phyloP scores from a whole-genome alignment of 2,113 vertebrate genomes.

The Platanista minor region DNA sequence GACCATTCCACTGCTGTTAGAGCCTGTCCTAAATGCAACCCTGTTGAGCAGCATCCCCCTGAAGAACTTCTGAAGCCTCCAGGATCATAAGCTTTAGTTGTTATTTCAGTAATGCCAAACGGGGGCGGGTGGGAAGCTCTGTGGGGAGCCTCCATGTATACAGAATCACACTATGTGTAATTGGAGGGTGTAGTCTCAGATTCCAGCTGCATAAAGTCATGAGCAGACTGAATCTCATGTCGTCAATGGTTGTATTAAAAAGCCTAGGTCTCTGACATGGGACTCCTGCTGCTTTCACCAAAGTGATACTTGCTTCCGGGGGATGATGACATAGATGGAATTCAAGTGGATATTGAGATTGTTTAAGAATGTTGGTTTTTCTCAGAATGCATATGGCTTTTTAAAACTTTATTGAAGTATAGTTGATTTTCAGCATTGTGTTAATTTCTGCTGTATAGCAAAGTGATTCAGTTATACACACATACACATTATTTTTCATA shows the following conservation, averaged over 20 bases:
- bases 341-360: neutral
- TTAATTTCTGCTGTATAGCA: neutral
- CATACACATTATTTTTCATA: neutral
- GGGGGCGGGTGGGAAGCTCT: neutral
- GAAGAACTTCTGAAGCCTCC: neutral
- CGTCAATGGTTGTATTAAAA: neutral
- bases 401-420: neutral
- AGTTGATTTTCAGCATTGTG: neutral
- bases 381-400: neutral
- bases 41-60: neutral
- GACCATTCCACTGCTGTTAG: neutral
- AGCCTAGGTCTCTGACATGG: neutral
- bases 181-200: fast-evolving
- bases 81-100: neutral
- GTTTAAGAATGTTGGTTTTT: neutral
- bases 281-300: neutral
- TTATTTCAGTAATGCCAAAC: neutral
- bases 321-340: neutral
- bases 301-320: neutral
- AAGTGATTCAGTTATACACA: neutral
- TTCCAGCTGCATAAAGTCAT: slow-evolving; percentile 53
- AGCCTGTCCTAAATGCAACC: neutral
- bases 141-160: fast-evolving
- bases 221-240: neutral
- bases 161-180: neutral